Base-by-base conservation (phyloP, 1,140 invertebrate genomes). In the Tribolium madens region DNA sequence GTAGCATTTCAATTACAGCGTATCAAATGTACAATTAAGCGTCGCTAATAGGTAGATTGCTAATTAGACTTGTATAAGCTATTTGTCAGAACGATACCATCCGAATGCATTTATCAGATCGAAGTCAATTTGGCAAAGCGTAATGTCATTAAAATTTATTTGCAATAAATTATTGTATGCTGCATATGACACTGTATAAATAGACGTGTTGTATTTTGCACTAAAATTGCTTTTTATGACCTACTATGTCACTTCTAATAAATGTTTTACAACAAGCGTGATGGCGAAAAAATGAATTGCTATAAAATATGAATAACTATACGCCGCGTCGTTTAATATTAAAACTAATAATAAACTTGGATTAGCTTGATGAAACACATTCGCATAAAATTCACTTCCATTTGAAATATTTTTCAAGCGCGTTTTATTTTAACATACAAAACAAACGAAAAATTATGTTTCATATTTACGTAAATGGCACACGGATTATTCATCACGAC, bases 111-210 rank as follows among this genome's bases (percentile, higher is more conserved):
- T 71, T 71, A 26, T 72, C 46, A 50, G 46, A 72, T 72, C 46
- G 70, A 50, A 72, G 70, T 52, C 70, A 72, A 72, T 72, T 72
- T 72, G 70, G 70, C 70, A 72, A 71, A 48, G 68, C 47, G 68
- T 50, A 72, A 50, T 72, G 46, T 72, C 13, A 72, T 72, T 72
- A 72, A 72, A 72, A 72, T 72, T 72, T 72, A 72, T 72, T 50
- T 52, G 70, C 46, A 33, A 52, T 72, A 72, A 72, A 72, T 72
- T 72, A 72, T 50, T 72, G 70, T 72, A 72, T 14, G 50, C 46
- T 50, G 70, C 50, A 33, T 33, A 72, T 72, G 70, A 72, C 70
- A 72, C 18, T 17, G 26, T 52, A 31, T 72, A 72, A 64, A 64
- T 33, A 64, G 57, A 33, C 57, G 21, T 50, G 21, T 72, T 72